These are phyloP conservation scores for Aspidoscelis tigris DNA, from an alignment of 2,113 vertebrate species.

Conservation along the genomic window DNA sequence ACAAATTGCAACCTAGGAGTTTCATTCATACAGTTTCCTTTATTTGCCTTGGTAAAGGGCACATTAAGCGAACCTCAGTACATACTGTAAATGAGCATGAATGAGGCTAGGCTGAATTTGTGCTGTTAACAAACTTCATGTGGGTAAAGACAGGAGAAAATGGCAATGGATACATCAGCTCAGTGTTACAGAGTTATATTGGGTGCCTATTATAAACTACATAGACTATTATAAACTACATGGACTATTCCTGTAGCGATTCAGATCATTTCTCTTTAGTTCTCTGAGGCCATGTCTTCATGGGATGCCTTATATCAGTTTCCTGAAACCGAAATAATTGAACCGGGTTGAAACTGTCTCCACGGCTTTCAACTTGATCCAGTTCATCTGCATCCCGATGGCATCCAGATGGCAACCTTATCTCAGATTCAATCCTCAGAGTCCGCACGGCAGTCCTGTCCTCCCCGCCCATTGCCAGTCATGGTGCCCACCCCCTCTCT, in stretches of 20 bases:
- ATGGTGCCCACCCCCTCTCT: no score
- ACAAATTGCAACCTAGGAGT: no score
- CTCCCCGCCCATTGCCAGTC: no score
- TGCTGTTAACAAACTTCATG: neutral
- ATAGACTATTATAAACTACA: constrained; percentile 8
- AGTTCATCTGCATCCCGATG: no score
- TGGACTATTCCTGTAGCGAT: neutral
- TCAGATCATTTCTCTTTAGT: constrained; percentile 30
- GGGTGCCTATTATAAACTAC: neutral
- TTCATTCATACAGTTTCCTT: neutral
- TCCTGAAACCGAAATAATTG: neutral
- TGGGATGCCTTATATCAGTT: constrained; percentile 48
- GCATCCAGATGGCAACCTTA: no score
- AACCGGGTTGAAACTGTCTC: no score
- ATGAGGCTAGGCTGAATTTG: neutral
- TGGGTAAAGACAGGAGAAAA: neutral
- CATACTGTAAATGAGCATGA: neutral
- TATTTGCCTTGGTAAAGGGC: neutral
- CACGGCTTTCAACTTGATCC: no score
- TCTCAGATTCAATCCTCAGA: no score
- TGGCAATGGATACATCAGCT: neutral
- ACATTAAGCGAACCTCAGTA: neutral
- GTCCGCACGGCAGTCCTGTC: no score
- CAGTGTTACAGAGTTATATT: neutral
- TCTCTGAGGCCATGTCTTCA: constrained; percentile 24